Conservation (phyloP, 1,140 invertebrate genomes). For the Hyles vespertilio region DNA sequence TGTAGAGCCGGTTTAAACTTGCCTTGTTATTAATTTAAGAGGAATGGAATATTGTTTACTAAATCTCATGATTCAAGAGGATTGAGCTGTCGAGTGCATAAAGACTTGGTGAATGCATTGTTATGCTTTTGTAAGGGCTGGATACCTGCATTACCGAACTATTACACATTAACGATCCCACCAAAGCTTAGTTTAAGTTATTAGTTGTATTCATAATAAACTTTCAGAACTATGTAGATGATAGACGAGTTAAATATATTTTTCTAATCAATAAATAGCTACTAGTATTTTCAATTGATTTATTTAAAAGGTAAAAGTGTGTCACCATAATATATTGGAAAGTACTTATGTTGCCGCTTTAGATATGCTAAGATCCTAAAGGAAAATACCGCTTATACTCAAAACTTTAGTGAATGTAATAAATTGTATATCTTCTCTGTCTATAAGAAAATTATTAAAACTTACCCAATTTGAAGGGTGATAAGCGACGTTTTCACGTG, state of each 20-base stretch:
- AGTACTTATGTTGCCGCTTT: constrained; percentile 2
- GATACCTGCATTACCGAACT: constrained; percentile 44
- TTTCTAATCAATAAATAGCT: constrained; percentile 32
- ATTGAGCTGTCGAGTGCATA: constrained; percentile 5
- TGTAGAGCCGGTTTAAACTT: constrained; percentile 10
- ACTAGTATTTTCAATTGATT: constrained; percentile 3
- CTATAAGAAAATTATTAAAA: too few species aligned
- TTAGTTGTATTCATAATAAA: constrained; percentile 45
- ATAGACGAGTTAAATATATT: constrained; percentile 34
- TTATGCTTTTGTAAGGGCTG: constrained; percentile 17
- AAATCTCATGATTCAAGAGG: neutral
- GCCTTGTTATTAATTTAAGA: constrained; percentile 4
- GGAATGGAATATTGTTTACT: constrained; percentile 1
- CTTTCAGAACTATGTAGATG: constrained; percentile 25
- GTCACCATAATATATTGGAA: constrained; percentile 1
- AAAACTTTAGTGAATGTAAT: too few species aligned
- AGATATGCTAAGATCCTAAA: neutral
- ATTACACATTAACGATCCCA: constrained; percentile 70
- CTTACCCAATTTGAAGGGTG: neutral
- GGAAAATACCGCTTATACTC: neutral
- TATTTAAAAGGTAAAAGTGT: neutral
- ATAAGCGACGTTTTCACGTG: constrained; percentile 7
- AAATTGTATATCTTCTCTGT: too few species aligned
- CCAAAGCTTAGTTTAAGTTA: constrained; percentile 71
- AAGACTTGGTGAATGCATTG: constrained; percentile 7